Base-by-base conservation (phyloP, 2,113 vertebrate genomes). In the Pollachius pollachius region DNA sequence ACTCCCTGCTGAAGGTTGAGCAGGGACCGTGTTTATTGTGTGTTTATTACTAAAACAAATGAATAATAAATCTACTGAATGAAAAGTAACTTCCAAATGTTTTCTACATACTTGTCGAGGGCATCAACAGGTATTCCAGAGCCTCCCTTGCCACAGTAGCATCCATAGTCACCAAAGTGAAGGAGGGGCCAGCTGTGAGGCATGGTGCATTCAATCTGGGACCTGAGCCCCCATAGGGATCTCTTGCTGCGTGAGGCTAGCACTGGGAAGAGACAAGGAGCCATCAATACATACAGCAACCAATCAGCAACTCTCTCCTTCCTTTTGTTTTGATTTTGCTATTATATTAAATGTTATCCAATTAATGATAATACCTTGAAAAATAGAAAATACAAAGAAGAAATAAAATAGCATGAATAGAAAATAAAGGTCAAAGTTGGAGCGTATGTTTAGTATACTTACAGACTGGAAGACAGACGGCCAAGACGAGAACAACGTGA, bases 151-250 rank as follows among this genome's bases (percentile, higher is more conserved):
- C 54, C 54, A n/a, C 54, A 57, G 54, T 57, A 57, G 54, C 54
- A 57, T 5, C 54, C 54, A n/a, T 57, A 57, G 54, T 57, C 54
- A n/a, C 16, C 54, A n/a, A 5, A 57, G 54, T 57, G 16, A 16
- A 57, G n/a, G 54, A 57, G 5, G 15, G 54, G 54, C 54, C 54
- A 57, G 54, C 1, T 57, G 17, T 17, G 16, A n/a, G 54, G 54
- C 11, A 57, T 16, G 1, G 15, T 57, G 54, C 54, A 57, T 1
- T n/a, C 1, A n/a, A 57, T 57, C 15, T 17, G 15, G 54, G 5
- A 6, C n/a, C 54, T 3, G 2, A 57, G n/a, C 54, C n/a, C 54
- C 94, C 92, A 94, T 19, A 94, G 0, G 0, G 91, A 88, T 11
- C 85, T 41, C 6, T 69, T 0, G 57, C 68, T 60, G 23, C 3